Base-by-base conservation (phyloP, 2,888 invertebrate genomes). In the Nomada ferruginata region DNA sequence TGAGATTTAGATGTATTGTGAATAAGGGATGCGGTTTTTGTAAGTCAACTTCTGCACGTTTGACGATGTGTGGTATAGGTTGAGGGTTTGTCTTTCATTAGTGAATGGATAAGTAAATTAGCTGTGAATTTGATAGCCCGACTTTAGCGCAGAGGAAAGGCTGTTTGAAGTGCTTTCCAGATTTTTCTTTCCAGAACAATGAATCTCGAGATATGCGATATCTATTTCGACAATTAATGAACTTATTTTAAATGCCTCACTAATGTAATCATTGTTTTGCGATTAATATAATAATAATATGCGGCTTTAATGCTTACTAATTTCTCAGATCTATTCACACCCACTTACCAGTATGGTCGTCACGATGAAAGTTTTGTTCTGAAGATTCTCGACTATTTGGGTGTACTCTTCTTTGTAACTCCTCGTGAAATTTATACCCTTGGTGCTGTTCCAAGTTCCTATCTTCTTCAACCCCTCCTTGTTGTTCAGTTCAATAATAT, bases 341-440 rank as follows among this genome's bases (percentile, higher is more conserved):
- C 2, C 23, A 94, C 96, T 96, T 94, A 98, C 99, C 96, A 98
- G 94, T 91, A 98, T 97, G 11, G 98, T 98, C 9, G 98, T 98
- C 20, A 99, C 98, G 73, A 97, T 95, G 83, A 99, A 96, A 0
- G 98, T 98, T 94, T 98, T 98, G 92, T 98, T 98, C 91, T 97
- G 97, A 66, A 98, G 94, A 91, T 97, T 98, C 91, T 97, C 97
- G 53, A 97, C 98, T 86, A 98, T 97, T 93, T 97, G 97, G 75
- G 96, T 97, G 91, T 97, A 97, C 79, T 97, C 97, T 90, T 98
- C 98, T 26, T 97, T 96, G 89, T 97, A 97, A 11, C 97, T 97
- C 83, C 97, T 95, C 0, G 98, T 98, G 91, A 98, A 98, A 94
- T 97, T 98, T 29, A 98, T 97, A 23, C 97, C 97, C 90, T 97